These are phyloP conservation scores for Corythaixoides concolor DNA, from an alignment of 2,113 vertebrate species.

Conservation along the genomic window DNA sequence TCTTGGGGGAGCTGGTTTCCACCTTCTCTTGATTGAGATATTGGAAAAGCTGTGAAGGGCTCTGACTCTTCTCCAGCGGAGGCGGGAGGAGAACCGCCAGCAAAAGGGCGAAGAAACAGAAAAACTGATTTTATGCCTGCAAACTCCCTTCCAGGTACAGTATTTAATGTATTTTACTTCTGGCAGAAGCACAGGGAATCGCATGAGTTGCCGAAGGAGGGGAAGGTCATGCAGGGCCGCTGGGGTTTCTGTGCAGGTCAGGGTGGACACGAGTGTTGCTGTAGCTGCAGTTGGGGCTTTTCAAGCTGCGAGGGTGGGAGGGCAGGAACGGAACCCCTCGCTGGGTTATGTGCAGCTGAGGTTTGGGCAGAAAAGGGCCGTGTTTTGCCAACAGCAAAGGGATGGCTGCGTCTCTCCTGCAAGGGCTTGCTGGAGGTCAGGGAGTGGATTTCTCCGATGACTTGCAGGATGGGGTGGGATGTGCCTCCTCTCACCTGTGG, in stretches of 20 bases:
- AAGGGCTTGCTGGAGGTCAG: background rate
- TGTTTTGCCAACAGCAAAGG: background rate
- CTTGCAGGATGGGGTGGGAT: background rate
- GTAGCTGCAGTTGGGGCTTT: background rate
- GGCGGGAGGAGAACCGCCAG: background rate
- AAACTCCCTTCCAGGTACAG: background rate
- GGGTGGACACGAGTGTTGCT: fast-evolving
- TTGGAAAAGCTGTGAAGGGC: background rate
- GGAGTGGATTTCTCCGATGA: background rate
- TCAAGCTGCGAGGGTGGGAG: too few relatives aligned
- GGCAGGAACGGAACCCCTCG: background rate
- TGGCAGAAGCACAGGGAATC: background rate
- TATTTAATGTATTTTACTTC: background rate
- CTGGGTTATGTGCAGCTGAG: fast-evolving
- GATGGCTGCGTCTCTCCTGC: fast-evolving
- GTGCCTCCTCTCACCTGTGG: fast-evolving
- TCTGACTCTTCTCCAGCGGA: background rate
- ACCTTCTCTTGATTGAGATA: background rate
- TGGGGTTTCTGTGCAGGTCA: fast-evolving
- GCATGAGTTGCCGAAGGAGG: fast-evolving
- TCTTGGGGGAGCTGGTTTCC: background rate
- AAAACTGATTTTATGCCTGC: background rate
- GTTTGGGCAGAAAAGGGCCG: background rate
- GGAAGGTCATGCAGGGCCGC: background rate
- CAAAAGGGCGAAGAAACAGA: background rate